Conservation (phyloP, 2,888 invertebrate species). For the Euplexia lucipara region DNA sequence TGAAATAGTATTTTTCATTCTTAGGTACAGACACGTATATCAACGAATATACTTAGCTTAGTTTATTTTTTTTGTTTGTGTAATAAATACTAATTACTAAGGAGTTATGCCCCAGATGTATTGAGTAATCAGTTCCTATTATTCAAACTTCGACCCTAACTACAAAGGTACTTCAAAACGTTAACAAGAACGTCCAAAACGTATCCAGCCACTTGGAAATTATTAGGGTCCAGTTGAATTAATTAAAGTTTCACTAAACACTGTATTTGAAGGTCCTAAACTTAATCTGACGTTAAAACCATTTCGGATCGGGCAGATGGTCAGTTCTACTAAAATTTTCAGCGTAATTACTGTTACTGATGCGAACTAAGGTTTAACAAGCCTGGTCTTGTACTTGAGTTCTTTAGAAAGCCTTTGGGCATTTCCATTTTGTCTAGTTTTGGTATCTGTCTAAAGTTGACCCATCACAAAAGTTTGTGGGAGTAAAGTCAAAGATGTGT, state of each 20-base stretch:
- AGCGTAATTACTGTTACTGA: conserved; percentile 17
- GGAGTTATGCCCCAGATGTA: neutral
- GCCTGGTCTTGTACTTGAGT: neutral
- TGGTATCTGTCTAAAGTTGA: neutral
- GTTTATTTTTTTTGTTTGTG: too few species aligned
- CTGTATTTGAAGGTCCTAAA: conserved; percentile 63
- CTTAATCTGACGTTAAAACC: conserved; percentile 50
- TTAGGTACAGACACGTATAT: too few species aligned
- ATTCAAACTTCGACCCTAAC: conserved; percentile 29
- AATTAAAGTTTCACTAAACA: conserved; percentile 77
- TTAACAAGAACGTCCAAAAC: conserved; percentile 55
- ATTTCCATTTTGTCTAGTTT: conserved; percentile 4
- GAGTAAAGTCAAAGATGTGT: conserved; percentile 3
- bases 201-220: conserved; percentile 71
- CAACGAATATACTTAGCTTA: too few species aligned
- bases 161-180: conserved; percentile 38
- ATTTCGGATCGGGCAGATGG: conserved; percentile 25
- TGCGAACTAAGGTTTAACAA: conserved; percentile 27
- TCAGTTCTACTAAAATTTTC: conserved; percentile 38
- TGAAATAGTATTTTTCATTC: too few species aligned
- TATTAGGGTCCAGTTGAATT: conserved; percentile 74
- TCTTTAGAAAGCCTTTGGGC: neutral
- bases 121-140: conserved; percentile 33
- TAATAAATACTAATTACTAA: too few species aligned
- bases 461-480: neutral